These are phyloP conservation scores for Paedocypris micromegethes DNA, from an alignment of 2,797 vertebrate species.

Conservation along the genomic window DNA sequence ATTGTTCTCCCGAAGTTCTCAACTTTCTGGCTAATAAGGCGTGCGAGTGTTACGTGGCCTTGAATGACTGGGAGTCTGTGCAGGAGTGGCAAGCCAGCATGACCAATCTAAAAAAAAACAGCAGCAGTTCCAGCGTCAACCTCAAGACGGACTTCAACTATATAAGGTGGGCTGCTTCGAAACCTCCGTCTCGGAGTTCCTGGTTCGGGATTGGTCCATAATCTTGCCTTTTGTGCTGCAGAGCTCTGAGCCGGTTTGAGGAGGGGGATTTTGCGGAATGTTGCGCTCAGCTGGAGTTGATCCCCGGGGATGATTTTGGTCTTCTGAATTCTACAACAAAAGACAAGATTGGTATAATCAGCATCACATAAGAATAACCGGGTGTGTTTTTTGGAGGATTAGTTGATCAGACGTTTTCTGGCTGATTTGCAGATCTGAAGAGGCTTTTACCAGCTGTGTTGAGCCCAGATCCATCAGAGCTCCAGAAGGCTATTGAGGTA, in stretches of 20 bases:
- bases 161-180: slow-evolving; percentile 72
- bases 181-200: background rate
- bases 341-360: slow-evolving; percentile 85
- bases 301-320: slow-evolving; percentile 93
- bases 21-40: slow-evolving; percentile 94
- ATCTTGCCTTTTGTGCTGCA: slow-evolving; percentile 48
- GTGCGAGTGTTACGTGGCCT: slow-evolving; percentile 89
- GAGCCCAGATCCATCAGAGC: slow-evolving; percentile 91
- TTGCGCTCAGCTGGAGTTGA: slow-evolving; percentile 83
- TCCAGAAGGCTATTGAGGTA: slow-evolving; percentile 95
- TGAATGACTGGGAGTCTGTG: slow-evolving; percentile 90
- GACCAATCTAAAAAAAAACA: slow-evolving; percentile 81
- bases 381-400: background rate
- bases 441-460: slow-evolving; percentile 87
- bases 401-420: background rate
- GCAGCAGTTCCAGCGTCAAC: slow-evolving; percentile 73
- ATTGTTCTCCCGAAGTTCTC: slow-evolving; percentile 88
- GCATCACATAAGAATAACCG: background rate
- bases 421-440: slow-evolving; percentile 78
- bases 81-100: slow-evolving; percentile 92
- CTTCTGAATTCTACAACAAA: slow-evolving; percentile 78
- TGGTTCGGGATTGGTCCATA: background rate
- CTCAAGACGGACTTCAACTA: slow-evolving; percentile 95
- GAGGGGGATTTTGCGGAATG: slow-evolving; percentile 85
- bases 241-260: slow-evolving; percentile 88